These are phyloP conservation scores for Erinaceus europaeus DNA, from an alignment of 2,113 vertebrate species.

Conservation along the genomic window DNA sequence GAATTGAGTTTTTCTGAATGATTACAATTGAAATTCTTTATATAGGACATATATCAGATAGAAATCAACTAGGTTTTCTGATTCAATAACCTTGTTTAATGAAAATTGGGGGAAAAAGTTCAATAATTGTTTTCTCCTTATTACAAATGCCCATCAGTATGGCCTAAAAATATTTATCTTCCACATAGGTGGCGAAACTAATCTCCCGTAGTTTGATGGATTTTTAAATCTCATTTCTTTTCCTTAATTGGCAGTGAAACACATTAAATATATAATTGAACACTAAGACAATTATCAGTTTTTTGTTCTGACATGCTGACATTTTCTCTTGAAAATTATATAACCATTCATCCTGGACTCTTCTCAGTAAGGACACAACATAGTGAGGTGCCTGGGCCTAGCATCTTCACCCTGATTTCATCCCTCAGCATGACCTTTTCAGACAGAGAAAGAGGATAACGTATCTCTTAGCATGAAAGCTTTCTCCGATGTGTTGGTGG, in stretches of 20 bases:
- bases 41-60: neutral
- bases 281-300: neutral
- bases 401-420: too few species aligned
- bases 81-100: constrained; percentile 51
- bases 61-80: constrained; percentile 45
- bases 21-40: constrained; percentile 41
- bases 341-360: too few species aligned
- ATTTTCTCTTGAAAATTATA: too few species aligned
- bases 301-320: constrained; percentile 24
- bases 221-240: constrained; percentile 61
- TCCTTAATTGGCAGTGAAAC: constrained; percentile 39
- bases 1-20: constrained; percentile 24
- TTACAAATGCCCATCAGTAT: constrained; percentile 21
- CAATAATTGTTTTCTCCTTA: constrained; percentile 43
- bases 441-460: too few species aligned
- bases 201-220: constrained; percentile 55
- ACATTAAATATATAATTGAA: constrained; percentile 35
- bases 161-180: constrained; percentile 59
- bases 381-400: too few species aligned
- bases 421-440: too few species aligned
- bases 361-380: too few species aligned
- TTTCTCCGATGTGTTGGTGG: too few species aligned
- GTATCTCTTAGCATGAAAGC: too few species aligned
- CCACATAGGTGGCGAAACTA: constrained; percentile 46
- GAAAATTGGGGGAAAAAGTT: constrained; percentile 17